Evolutionary conservation across 2,113 vertebrate species (phyloP), one percentile per base, ranked within the genome.

Genomic region (Epinephelus lanceolatus): DNA sequence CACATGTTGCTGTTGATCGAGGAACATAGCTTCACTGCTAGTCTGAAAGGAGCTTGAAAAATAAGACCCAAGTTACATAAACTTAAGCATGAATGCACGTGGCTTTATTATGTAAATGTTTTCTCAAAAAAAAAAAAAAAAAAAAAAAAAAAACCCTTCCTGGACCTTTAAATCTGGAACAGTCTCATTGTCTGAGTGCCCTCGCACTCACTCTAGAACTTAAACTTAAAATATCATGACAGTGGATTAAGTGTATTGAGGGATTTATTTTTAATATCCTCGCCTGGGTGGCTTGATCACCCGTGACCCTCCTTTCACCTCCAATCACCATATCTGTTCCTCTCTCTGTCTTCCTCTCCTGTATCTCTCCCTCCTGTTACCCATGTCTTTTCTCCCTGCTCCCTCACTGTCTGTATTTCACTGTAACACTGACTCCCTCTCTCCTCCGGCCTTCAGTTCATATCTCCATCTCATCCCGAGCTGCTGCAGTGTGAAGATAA

Each of bases 401-500:
- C 14, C 0, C 52, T 18, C 63, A 40, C 61, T 47, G 37, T 56
- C 40, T 57, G 33, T 71, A 71, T 90, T 78, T 87, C 59, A 80
- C 79, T 70, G 62, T 62, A 81, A 80, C 55, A 18, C 30, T 21
- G 47, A 55, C 65, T 77, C 62, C 9, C 55, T 70, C 62, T 68
- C 53, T 75, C 47, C 65, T 73, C 71, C 71, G 49, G 53, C 52
- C 55, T 25, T 79, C 18, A 0, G 45, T 72, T 75, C 63, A 40
- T 71, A 19, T 73, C 70, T 66, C 77, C 65, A 33, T 76, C 67
- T 83, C 78, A 73, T 61, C 81, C 83, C 10, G 30, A 72, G 71
- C 84, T 81, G 78, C 87, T 91, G 88, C 86, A 85, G 75, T 71
- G 74, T 85, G 80, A 90, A 88, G 88, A 90, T 75, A 11, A 13